Conservation (phyloP, 2,888 invertebrate species). For the Polymixis flavicincta region DNA sequence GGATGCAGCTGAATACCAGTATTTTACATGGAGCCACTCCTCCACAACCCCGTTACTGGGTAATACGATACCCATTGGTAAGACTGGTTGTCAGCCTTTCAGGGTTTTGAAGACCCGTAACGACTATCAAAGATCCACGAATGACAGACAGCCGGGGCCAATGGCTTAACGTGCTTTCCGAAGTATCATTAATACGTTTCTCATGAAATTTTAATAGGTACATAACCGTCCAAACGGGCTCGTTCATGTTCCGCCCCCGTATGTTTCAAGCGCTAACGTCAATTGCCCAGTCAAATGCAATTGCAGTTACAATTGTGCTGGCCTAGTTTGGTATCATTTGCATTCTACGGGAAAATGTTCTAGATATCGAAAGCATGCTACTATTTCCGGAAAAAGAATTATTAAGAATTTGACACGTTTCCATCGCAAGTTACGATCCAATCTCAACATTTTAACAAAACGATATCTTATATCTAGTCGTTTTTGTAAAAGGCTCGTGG, state of each 20-base stretch:
- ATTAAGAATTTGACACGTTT: not conserved
- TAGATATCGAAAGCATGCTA: conserved; percentile 27
- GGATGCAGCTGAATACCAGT: too few relatives aligned
- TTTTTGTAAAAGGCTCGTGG: not conserved
- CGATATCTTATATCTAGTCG: not conserved
- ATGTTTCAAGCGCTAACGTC: conserved; percentile 61
- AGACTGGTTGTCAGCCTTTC: too few relatives aligned
- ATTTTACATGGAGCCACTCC: too few relatives aligned
- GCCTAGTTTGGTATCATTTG: conserved; percentile 66
- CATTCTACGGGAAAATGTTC: conserved; percentile 48
- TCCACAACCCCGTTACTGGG: too few relatives aligned
- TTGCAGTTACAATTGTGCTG: conserved; percentile 71
- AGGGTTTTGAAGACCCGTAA: too few relatives aligned
- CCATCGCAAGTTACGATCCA: not conserved
- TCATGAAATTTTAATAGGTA: conserved; percentile 9
- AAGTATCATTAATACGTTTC: not conserved
- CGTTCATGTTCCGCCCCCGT: conserved; percentile 38
- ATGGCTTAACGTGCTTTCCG: too few relatives aligned
- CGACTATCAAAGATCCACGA: too few relatives aligned
- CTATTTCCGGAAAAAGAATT: conserved; percentile 8
- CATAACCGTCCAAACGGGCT: not conserved
- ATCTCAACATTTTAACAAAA: not conserved
- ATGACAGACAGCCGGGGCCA: too few relatives aligned
- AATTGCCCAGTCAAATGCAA: conserved; percentile 68
- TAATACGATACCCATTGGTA: too few relatives aligned